A percentile compares a stretch with the other conserved stretches of the same genome.
Evolutionary conservation across 2,888 invertebrate genomes (phyloP).

Genomic region (Schizaphis graminum): DNA sequence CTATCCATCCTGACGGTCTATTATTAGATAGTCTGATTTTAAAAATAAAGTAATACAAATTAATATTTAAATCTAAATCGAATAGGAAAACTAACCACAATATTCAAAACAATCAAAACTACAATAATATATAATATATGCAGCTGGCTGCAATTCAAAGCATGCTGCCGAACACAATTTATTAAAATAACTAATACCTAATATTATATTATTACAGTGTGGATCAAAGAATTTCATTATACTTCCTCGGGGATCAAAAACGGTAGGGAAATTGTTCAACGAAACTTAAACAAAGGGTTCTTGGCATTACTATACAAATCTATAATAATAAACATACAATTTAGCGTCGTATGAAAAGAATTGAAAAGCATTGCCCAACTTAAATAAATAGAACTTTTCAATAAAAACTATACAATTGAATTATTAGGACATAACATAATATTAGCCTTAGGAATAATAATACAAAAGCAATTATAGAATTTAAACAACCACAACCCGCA

Average conservation of each 20-base stretch:
- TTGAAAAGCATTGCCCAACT: not conserved
- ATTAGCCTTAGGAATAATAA: not conserved
- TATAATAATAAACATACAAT: not conserved
- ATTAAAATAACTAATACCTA: not conserved
- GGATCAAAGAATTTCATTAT: not conserved
- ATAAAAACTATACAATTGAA: not conserved
- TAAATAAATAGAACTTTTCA: not conserved
- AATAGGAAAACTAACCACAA: not conserved
- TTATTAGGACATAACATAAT: not conserved
- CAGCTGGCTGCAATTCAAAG: not conserved
- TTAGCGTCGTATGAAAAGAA: not conserved
- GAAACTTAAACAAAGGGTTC: not conserved
- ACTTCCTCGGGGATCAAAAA: not conserved
- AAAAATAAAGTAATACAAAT: not conserved
- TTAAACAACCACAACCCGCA: not conserved
- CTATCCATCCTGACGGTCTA: constrained; percentile 62
- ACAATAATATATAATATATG: not conserved
- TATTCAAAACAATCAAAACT: not conserved
- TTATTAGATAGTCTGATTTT: constrained; percentile 48
- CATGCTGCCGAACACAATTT: not conserved
- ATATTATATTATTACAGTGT: not conserved
- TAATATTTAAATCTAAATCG: not conserved
- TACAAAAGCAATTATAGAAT: not conserved
- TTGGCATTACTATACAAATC: not conserved
- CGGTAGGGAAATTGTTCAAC: not conserved